Evolutionary conservation across 1,140 invertebrate genomes (phyloP).

Genomic region (Drosophila obscura): DNA sequence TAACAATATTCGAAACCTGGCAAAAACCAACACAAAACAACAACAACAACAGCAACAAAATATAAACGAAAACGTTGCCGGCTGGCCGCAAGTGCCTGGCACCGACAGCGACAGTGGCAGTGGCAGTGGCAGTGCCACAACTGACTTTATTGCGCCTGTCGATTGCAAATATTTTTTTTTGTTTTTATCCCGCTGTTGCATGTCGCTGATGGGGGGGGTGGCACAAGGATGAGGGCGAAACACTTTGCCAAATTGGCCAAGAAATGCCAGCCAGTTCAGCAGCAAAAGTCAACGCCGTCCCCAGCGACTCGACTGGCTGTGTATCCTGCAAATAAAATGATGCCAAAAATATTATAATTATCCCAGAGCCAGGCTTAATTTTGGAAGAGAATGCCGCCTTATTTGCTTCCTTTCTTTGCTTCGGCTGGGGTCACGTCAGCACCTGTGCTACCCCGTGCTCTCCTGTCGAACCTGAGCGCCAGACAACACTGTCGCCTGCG

Average conservation of each 20-base stretch:
- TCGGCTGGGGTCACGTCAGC: background rate
- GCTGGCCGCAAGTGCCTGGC: constrained; percentile 65
- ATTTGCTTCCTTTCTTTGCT: no score
- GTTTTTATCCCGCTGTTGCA: constrained; percentile 33
- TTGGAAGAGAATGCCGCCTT: background rate
- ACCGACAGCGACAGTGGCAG: constrained; percentile 33
- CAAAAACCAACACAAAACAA: constrained; percentile 6
- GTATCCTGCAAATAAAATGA: no score
- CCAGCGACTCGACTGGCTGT: no score
- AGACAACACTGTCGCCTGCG: constrained; percentile 34
- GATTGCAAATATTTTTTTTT: constrained; percentile 55
- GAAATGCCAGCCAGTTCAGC: constrained; percentile 41
- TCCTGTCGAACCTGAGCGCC: background rate
- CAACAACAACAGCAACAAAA: constrained; percentile 7
- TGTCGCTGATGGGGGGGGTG: constrained; percentile 36
- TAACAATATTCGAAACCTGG: constrained; percentile 45
- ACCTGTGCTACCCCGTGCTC: constrained; percentile 20
- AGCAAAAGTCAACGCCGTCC: constrained; percentile 35
- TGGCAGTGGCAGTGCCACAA: constrained; percentile 27
- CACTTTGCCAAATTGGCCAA: constrained; percentile 79
- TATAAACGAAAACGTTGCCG: constrained; percentile 28
- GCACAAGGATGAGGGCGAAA: constrained; percentile 37
- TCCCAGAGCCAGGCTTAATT: no score
- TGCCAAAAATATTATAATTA: no score
- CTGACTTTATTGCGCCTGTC: constrained; percentile 72